Percentiles rank a stretch among this genome's conserved stretches.
Evolutionary conservation across 2,113 vertebrate species (phyloP).

Genomic region (Geococcyx californianus): DNA sequence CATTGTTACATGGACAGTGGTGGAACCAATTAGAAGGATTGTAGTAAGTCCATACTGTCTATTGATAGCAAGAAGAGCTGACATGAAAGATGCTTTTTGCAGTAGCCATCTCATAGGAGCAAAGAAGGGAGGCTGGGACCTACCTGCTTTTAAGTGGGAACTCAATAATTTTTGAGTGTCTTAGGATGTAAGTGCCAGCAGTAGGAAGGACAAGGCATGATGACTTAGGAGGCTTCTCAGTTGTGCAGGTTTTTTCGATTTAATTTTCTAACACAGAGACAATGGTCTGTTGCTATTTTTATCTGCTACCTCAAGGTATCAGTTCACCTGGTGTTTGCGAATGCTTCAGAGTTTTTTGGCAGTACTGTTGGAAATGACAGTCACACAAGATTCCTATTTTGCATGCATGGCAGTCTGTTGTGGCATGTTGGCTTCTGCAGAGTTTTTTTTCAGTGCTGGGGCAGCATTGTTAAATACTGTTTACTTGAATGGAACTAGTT

Average conservation of each 20-base stretch:
- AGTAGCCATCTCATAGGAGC: background rate
- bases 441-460: conserved; percentile 59
- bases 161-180: background rate
- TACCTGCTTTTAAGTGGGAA: background rate
- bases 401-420: conserved; percentile 7
- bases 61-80: background rate
- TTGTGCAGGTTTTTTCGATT: background rate
- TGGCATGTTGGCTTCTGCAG: conserved; percentile 48
- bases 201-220: background rate
- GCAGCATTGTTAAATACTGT: background rate
- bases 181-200: background rate
- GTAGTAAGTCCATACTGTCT: background rate
- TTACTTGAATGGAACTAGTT: conserved; percentile 6
- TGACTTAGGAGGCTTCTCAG: background rate
- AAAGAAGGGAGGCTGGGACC: background rate
- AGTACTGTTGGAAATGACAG: conserved; percentile 28
- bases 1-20: background rate
- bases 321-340: conserved; percentile 33
- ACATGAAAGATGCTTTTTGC: background rate
- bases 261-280: background rate
- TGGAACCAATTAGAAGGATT: background rate
- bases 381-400: conserved; percentile 41
- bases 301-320: conserved; percentile 31
- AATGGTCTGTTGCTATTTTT: conserved; percentile 46
- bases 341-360: conserved; percentile 49